Percentiles rank a stretch among this genome's conserved stretches.
Conservation (phyloP, 2,113 vertebrate genomes). For the Erinaceus europaeus region DNA sequence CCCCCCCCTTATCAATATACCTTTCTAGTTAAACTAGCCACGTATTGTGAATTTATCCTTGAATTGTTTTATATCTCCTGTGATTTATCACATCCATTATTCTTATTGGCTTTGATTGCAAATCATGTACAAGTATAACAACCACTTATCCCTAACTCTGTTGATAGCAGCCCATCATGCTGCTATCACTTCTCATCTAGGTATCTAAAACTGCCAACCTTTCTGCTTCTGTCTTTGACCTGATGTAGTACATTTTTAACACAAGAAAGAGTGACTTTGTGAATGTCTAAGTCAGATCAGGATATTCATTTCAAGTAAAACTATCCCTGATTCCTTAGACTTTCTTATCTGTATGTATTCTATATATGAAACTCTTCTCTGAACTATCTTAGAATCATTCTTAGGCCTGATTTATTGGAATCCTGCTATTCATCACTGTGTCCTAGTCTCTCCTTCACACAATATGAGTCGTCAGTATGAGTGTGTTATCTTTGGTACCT, state of each 20-base stretch:
- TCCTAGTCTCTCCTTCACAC: background rate
- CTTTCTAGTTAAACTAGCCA: background rate
- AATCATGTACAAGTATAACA: background rate
- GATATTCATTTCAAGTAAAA: background rate
- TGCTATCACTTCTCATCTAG: background rate
- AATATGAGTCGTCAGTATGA: background rate
- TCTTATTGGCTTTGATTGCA: background rate
- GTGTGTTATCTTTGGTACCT: background rate
- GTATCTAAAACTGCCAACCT: background rate
- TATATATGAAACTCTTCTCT: background rate
- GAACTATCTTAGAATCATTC: background rate
- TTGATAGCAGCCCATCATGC: background rate
- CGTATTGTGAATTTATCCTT: background rate
- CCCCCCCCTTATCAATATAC: background rate
- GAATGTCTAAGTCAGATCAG: background rate
- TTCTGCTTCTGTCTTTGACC: background rate
- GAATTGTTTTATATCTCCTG: background rate
- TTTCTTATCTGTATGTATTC: background rate
- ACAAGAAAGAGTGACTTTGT: fast-evolving
- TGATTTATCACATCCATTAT: background rate
- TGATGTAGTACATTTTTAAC: background rate
- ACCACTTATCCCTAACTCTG: background rate
- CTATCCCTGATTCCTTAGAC: background rate
- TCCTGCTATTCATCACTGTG: background rate
- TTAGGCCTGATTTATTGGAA: background rate